A percentile compares a stretch with the other conserved stretches of the same genome.
phyloP scores from a whole-genome alignment of 1,140 invertebrate species.

The Cotesia vestalis region DNA sequence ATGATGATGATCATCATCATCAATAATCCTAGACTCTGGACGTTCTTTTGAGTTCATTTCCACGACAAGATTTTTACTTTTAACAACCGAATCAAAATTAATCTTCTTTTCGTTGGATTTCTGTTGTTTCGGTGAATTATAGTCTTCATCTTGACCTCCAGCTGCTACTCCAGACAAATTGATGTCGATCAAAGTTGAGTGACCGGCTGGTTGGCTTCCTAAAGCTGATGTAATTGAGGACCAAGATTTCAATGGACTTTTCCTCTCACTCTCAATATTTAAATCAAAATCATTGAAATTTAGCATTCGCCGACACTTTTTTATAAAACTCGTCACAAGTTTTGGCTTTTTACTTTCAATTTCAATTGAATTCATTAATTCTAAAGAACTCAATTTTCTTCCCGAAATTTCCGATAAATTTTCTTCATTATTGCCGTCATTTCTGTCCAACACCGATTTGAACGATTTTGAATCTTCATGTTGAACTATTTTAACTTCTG shows the following conservation, averaged over 20 bases:
- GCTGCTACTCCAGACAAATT: conserved; percentile 1
- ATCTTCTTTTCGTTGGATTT: too few relatives aligned
- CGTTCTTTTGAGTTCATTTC: too few relatives aligned
- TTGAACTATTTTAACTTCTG: neutral
- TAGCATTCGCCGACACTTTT: too few relatives aligned
- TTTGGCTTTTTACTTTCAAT: neutral
- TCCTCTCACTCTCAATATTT: neutral
- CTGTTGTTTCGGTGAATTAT: too few relatives aligned
- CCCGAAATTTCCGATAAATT: neutral
- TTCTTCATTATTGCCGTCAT: too few relatives aligned
- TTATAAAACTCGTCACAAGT: neutral
- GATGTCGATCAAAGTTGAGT: conserved; percentile 15
- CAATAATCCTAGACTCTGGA: too few relatives aligned
- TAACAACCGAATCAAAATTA: too few relatives aligned
- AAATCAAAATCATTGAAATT: too few relatives aligned
- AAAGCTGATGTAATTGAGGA: conserved; percentile 5
- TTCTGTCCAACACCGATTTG: neutral
- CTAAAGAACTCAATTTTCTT: neutral
- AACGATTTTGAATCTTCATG: neutral
- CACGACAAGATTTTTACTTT: too few relatives aligned
- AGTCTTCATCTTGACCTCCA: neutral
- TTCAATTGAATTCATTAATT: neutral
- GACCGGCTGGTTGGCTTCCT: conserved; percentile 3
- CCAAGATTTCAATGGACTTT: neutral
- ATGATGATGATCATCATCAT: too few relatives aligned